These are phyloP conservation scores for Pseudopodoces humilis DNA, from an alignment of 2,113 vertebrate species.

Conservation along the genomic window DNA sequence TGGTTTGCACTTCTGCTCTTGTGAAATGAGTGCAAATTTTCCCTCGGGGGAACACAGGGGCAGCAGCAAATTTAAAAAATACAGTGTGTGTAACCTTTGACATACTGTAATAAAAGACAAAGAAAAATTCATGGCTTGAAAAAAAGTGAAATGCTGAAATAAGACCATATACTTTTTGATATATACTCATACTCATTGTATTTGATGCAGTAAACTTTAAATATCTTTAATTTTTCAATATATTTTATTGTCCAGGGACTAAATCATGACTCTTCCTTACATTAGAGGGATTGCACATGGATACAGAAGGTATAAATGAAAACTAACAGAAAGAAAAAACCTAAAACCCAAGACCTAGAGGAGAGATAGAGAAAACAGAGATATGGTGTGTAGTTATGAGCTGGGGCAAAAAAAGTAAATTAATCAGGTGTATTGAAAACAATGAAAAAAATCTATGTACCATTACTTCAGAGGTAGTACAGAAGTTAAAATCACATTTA, in stretches of 20 bases:
- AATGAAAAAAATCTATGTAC: background rate
- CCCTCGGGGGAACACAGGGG: background rate
- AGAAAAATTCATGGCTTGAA: background rate
- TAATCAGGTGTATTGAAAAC: background rate
- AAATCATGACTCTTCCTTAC: background rate
- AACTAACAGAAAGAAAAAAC: background rate
- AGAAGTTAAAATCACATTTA: background rate
- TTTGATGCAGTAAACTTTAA: background rate
- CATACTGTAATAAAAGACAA: background rate
- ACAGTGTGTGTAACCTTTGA: background rate
- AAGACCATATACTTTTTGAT: background rate
- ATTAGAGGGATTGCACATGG: background rate
- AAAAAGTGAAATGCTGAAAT: background rate
- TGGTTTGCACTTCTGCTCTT: slow-evolving; percentile 24
- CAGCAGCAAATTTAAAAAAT: slow-evolving; percentile 11
- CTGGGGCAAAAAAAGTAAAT: background rate
- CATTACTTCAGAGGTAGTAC: background rate
- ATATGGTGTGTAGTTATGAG: background rate
- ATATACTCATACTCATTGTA: background rate
- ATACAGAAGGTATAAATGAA: background rate
- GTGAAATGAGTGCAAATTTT: slow-evolving; percentile 23
- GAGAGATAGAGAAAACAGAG: background rate
- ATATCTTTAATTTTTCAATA: background rate
- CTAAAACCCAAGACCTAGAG: background rate
- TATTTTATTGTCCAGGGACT: slow-evolving; percentile 13